These are phyloP conservation scores for Halcyon badia DNA, from an alignment of 2,797 vertebrate species.

Conservation along the genomic window DNA sequence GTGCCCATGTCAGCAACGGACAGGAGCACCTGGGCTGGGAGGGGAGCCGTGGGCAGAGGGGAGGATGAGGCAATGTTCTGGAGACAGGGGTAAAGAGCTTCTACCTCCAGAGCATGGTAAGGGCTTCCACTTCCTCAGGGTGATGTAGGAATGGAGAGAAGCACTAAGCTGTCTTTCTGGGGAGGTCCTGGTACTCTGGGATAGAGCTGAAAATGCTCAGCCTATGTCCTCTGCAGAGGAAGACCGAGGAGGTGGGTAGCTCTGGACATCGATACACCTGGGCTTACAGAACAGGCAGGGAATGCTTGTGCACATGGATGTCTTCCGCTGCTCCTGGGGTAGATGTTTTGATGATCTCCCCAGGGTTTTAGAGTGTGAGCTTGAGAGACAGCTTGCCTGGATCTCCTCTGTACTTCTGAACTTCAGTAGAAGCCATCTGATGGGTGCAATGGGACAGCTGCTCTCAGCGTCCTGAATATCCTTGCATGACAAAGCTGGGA, in stretches of 20 bases:
- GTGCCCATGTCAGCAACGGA: not conserved
- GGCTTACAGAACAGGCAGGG: not conserved
- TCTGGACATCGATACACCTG: not conserved
- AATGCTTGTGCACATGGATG: rapidly evolving
- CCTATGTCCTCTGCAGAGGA: not conserved
- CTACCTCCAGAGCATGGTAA: not conserved
- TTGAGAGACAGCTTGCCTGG: not conserved
- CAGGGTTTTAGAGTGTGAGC: not conserved
- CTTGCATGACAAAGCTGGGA: not conserved
- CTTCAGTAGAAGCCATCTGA: not conserved
- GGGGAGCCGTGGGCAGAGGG: not conserved
- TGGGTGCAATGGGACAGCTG: not conserved
- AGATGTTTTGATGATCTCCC: not conserved
- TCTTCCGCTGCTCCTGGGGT: not conserved
- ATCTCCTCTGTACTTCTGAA: not conserved
- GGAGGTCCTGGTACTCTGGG: not conserved
- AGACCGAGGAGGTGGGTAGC: not conserved
- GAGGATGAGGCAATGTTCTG: not conserved
- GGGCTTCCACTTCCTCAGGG: not conserved
- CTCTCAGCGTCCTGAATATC: not conserved
- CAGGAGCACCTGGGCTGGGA: not conserved
- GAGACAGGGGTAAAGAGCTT: not conserved
- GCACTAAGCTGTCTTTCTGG: not conserved
- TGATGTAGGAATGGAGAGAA: not conserved
- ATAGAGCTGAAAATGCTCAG: not conserved